Base-by-base conservation (phyloP, 2,888 invertebrate genomes). In the Orthonevra nobilis region DNA sequence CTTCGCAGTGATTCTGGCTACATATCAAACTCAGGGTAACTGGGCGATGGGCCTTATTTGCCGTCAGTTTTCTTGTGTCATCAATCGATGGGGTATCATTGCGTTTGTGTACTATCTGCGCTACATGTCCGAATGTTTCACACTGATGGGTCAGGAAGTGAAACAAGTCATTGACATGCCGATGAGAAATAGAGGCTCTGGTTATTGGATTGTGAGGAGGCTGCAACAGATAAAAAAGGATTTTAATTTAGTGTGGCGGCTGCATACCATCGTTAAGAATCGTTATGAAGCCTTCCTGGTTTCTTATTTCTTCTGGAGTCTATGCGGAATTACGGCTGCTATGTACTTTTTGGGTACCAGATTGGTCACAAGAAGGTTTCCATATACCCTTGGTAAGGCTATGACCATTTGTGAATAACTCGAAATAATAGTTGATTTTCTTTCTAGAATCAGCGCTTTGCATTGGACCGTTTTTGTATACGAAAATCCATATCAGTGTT, bases 71-170 rank as follows among this genome's bases (percentile, higher is more conserved):
- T 74, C 81, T 2, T n/a, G 26, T 12, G 0, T 64, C 0, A 28
- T 69, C 0, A 52, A 38, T 46, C 74, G 56, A n/a, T 81, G 61
- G 38, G 32, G 56, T 12, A 20, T 69, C 0, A 26, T 74, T 4
- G 40, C 20, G 10, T 68, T 74, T 32, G 20, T 81, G 1, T 81
- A 63, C 7, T 74, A 81, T n/a, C 9, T 32, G n/a, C 50, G 74
- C 12, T 81, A 46, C 30, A 46, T 81, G 5, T 42, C 50, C n/a
- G 36, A 81, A 7, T 10, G 40, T 2, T 10, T 81, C 12, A 4
- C 12, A 1, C n/a, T 38, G 7, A 68, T 81, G 44, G 28, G 74
- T 19, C 14, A 42, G 14, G 68, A 74, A 52, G 12, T 74, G n/a
- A 44, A 69, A 14, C 28, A 52, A n/a, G 46, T 69, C 3, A 5